Percentiles rank a stretch among this genome's conserved stretches.
phyloP scores from a whole-genome alignment of 2,113 vertebrate species.

The Arvicanthis niloticus region DNA sequence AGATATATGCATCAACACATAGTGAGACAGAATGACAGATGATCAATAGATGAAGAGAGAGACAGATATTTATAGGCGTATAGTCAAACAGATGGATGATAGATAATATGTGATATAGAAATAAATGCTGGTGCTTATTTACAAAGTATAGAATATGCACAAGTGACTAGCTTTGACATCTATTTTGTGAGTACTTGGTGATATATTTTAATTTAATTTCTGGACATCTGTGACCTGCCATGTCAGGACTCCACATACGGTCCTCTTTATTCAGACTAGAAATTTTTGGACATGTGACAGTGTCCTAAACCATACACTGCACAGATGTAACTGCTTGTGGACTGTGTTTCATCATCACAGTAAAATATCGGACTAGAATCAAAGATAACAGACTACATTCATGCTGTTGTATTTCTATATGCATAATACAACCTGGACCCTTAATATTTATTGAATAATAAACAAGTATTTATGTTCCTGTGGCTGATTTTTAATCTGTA shows the following conservation, averaged over 20 bases:
- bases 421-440: too few relatives aligned
- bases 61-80: neutral
- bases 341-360: neutral
- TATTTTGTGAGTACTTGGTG: neutral
- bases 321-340: neutral
- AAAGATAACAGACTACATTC: too few relatives aligned
- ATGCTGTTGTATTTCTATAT: too few relatives aligned
- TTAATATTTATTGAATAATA: too few relatives aligned
- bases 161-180: neutral
- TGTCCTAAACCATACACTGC: neutral
- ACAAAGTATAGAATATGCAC: neutral
- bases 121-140: neutral
- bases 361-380: neutral
- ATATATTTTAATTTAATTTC: neutral
- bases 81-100: neutral
- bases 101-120: neutral
- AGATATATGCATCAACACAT: neutral
- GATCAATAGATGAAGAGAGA: neutral
- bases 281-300: neutral
- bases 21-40: neutral
- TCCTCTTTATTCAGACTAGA: neutral
- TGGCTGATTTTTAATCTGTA: too few relatives aligned
- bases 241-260: neutral
- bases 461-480: too few relatives aligned
- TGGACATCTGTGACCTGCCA: neutral